Evolutionary conservation across 2,113 vertebrate species (phyloP), one percentile per base, ranked within the genome.

Genomic region (Nesoenas mayeri): DNA sequence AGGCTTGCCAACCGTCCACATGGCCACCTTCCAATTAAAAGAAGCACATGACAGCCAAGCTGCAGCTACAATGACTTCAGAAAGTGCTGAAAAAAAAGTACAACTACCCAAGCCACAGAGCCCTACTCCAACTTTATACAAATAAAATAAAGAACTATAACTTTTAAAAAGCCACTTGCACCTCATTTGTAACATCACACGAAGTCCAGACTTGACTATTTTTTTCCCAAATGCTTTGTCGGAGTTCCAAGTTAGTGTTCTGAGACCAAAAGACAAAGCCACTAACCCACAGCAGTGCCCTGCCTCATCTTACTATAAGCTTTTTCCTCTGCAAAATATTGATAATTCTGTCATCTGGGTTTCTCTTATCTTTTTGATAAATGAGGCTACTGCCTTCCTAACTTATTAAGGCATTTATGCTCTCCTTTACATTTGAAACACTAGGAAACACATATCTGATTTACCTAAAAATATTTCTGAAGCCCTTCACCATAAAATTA

Each of bases 311-410:
- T 91, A 71, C 18, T 34, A n/a, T 21, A 78, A 22, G 61, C 44
- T 47, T 86, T 44, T 51, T 70, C 32, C 60, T 12, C 38, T 67
- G 38, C 29, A 91, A 74, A 94, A 92, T 93, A 94, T 38, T 83
- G 60, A 83, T 80, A 93, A 90, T 67, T 93, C 89, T 93, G 82
- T 90, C 93, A 91, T 73, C 64, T 56, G 48, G 5, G 38, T 53
- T 95, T 40, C n/a, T 91, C 57, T 85, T 88, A 91, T 91, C 88
- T 78, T 84, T 94, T 77, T 95, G 72, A 94, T 67, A 94, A 88
- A 93, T 81, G 65, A 94, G 32, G 12, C 64, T 80, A 84, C 56
- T 81, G 65, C 50, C 67, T 94, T 88, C 88, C 64, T 71, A 90
- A 81, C 38, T 91, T 91, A 85, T 60, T 74, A 80, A 90, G 60